Percentiles rank a stretch among this genome's conserved stretches.
These are phyloP conservation scores for Lacanobia wlatinum DNA, from an alignment of 2,888 invertebrate genomes.

Conservation along the genomic window DNA sequence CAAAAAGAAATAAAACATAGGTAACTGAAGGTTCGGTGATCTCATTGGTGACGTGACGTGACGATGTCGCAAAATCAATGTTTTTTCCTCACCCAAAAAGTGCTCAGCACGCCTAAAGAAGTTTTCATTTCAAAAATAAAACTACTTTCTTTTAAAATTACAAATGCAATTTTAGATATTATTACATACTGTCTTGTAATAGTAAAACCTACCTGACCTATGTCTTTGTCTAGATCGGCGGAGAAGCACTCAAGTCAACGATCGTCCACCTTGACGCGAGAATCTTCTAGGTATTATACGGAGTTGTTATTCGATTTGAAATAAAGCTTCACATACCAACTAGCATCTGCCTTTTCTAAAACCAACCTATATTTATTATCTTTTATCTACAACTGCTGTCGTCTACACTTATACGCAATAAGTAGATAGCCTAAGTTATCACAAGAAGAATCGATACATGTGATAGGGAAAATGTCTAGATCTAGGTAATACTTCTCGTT, in stretches of 20 bases:
- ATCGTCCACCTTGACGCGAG: slow-evolving; percentile 1
- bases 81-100: too few species aligned
- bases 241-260: not conserved
- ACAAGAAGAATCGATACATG: slow-evolving; percentile 11
- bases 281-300: not conserved
- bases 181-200: not conserved
- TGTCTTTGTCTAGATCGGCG: not conserved
- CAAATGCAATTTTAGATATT: too few species aligned
- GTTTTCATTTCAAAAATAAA: too few species aligned
- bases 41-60: too few species aligned
- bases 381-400: too few species aligned
- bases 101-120: too few species aligned
- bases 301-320: not conserved
- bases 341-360: not conserved
- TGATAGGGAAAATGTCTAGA: not conserved
- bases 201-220: not conserved
- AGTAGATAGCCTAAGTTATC: not conserved
- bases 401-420: not conserved
- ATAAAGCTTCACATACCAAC: not conserved
- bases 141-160: too few species aligned
- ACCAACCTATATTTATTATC: not conserved
- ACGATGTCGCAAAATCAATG: too few species aligned
- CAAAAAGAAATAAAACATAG: too few species aligned
- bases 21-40: too few species aligned
- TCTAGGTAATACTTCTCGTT: not conserved